Evolutionary conservation across 2,797 vertebrate species (phyloP).

Genomic region (Leuciscus waleckii): DNA sequence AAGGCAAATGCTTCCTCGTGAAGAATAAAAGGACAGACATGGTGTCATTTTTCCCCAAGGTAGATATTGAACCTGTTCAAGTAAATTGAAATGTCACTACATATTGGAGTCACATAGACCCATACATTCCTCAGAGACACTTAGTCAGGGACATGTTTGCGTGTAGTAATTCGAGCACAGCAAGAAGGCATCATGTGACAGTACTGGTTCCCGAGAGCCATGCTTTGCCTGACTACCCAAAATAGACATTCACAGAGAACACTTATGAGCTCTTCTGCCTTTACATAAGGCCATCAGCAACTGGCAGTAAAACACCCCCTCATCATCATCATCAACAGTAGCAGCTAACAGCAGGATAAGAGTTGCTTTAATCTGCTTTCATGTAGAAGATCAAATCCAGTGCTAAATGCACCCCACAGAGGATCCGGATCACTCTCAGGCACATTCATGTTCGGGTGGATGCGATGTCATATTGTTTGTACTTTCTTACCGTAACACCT

Average conservation of each 20-base stretch:
- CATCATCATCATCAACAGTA: not conserved
- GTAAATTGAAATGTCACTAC: not conserved
- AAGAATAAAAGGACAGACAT: not conserved
- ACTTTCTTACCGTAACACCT: slow-evolving; percentile 86
- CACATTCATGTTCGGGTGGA: not conserved
- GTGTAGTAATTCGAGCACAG: slow-evolving; percentile 65
- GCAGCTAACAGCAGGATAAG: not conserved
- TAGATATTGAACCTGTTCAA: not conserved
- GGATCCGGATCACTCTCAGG: not conserved
- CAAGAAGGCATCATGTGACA: slow-evolving; percentile 47
- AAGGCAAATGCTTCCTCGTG: not conserved
- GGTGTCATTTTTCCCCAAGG: not conserved
- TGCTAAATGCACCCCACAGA: not conserved
- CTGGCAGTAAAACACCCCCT: not conserved
- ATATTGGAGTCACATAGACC: slow-evolving; percentile 16
- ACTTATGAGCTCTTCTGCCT: slow-evolving; percentile 3
- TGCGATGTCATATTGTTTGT: not conserved
- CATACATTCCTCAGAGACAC: slow-evolving; percentile 40
- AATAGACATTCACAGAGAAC: slow-evolving; percentile 21
- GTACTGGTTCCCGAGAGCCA: slow-evolving; percentile 6
- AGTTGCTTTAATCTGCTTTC: slow-evolving; percentile 22
- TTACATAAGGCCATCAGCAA: slow-evolving; percentile 25
- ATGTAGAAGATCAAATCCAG: slow-evolving; percentile 14
- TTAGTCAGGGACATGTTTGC: slow-evolving; percentile 41
- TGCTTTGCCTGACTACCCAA: slow-evolving; percentile 27